These are phyloP conservation scores for Neodiprion lecontei DNA, from an alignment of 1,140 invertebrate genomes.

Conservation along the genomic window DNA sequence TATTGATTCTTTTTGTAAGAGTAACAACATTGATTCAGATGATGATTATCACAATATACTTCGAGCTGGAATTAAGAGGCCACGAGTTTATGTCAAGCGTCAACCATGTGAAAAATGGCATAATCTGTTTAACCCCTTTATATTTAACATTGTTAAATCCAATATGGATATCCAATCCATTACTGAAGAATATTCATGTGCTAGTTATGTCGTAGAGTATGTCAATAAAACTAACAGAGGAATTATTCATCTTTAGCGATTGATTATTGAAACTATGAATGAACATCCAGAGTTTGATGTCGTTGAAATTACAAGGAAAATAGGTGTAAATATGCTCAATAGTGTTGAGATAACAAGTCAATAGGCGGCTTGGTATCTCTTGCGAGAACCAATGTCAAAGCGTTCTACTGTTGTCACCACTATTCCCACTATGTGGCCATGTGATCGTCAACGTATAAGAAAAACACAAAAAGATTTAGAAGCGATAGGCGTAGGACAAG, in stretches of 20 bases:
- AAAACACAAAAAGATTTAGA: slow-evolving; percentile 32
- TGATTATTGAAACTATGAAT: slow-evolving; percentile 43
- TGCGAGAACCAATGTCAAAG: slow-evolving; percentile 36
- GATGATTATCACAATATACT: no score
- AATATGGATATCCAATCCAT: slow-evolving; percentile 53
- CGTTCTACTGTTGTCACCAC: no score
- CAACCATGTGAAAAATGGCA: slow-evolving; percentile 35
- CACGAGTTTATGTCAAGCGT: slow-evolving; percentile 35
- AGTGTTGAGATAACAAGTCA: slow-evolving; percentile 52
- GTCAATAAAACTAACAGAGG: slow-evolving; percentile 47
- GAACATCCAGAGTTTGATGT: slow-evolving; percentile 51
- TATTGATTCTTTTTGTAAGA: no score
- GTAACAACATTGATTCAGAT: no score
- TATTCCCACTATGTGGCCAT: slow-evolving; percentile 51
- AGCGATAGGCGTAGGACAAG: slow-evolving; percentile 23
- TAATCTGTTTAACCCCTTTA: slow-evolving; percentile 43
- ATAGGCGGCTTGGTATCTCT: slow-evolving; percentile 58
- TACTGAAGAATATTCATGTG: slow-evolving; percentile 48
- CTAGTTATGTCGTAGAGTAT: slow-evolving; percentile 40
- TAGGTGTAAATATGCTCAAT: slow-evolving; percentile 51
- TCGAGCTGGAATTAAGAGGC: slow-evolving; percentile 29
- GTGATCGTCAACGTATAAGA: slow-evolving; percentile 44
- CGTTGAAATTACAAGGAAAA: slow-evolving; percentile 42
- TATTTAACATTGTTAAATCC: slow-evolving; percentile 38
- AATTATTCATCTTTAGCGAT: slow-evolving; percentile 41